Percentiles rank a stretch among this genome's conserved stretches.
Conservation (phyloP, 2,888 invertebrate genomes). For the Drosophila stalkeri region DNA sequence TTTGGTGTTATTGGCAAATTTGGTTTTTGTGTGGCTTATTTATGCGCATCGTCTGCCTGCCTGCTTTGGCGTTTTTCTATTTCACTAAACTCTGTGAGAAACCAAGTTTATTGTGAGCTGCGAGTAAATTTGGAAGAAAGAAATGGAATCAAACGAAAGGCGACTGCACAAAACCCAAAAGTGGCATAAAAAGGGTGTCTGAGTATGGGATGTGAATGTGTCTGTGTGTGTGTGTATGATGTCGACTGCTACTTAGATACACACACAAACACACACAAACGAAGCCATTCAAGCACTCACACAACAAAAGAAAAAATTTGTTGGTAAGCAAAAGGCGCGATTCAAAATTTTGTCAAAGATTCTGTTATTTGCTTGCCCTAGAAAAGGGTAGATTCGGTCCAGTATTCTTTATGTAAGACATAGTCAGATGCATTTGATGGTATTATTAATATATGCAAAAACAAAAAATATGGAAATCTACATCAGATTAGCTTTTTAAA, state of each 20-base stretch:
- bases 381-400: too few relatives aligned
- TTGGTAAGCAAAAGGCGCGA: slow-evolving; percentile 51
- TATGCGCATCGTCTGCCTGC: slow-evolving; percentile 58
- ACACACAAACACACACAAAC: slow-evolving; percentile 1
- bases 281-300: slow-evolving; percentile 17
- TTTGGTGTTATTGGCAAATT: slow-evolving; percentile 67
- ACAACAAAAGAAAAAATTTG: slow-evolving; percentile 61
- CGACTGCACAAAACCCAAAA: slow-evolving; percentile 48
- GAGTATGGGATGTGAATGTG: neutral
- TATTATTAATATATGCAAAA: neutral
- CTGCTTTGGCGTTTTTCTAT: slow-evolving; percentile 62
- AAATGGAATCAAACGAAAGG: slow-evolving; percentile 47
- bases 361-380: slow-evolving; percentile 24
- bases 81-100: slow-evolving; percentile 58
- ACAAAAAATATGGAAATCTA: neutral
- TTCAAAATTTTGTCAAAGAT: slow-evolving; percentile 48
- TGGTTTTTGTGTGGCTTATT: slow-evolving; percentile 65
- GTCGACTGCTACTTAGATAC: neutral
- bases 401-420: neutral
- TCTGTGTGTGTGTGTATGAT: neutral
- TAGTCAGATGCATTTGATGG: neutral
- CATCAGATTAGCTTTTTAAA: neutral
- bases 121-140: slow-evolving; percentile 22
- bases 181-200: slow-evolving; percentile 16
- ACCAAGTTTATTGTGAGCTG: slow-evolving; percentile 58